phyloP scores from a whole-genome alignment of 2,797 vertebrate species.

The Ciconia nigra region DNA sequence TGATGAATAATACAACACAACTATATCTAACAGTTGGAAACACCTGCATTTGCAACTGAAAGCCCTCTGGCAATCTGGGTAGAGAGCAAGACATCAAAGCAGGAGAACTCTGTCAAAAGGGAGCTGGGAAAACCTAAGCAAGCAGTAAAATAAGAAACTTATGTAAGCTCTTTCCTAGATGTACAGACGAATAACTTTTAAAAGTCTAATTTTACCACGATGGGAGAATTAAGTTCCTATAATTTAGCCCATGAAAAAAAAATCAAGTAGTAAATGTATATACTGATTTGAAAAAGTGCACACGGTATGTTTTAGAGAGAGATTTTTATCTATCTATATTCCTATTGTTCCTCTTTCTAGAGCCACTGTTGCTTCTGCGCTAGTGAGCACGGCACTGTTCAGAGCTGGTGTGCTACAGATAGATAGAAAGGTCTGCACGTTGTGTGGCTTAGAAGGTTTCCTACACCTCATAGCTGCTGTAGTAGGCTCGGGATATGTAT shows the following conservation, averaged over 20 bases:
- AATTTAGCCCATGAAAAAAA: slow-evolving; percentile 41
- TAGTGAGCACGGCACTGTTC: not conserved
- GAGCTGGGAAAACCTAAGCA: not conserved
- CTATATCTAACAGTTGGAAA: not conserved
- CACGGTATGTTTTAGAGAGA: not conserved
- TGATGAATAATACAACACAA: slow-evolving; percentile 42
- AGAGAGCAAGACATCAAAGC: slow-evolving; percentile 30
- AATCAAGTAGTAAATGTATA: not conserved
- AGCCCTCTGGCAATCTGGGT: slow-evolving; percentile 5
- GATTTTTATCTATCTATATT: not conserved
- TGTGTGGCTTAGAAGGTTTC: not conserved
- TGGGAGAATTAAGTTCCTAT: not conserved
- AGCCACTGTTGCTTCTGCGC: not conserved
- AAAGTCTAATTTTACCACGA: not conserved
- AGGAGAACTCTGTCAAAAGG: not conserved
- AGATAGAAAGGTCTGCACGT: not conserved
- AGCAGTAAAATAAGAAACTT: not conserved
- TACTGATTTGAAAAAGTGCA: not conserved
- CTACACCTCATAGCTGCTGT: not conserved
- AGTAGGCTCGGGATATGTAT: not conserved
- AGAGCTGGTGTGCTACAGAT: not conserved
- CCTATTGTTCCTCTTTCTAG: not conserved
- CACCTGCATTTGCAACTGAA: slow-evolving; percentile 44
- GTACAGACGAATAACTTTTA: not conserved
- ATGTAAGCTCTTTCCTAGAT: not conserved